Conservation (phyloP, 2,113 vertebrate genomes). For the Vombatus ursinus region DNA sequence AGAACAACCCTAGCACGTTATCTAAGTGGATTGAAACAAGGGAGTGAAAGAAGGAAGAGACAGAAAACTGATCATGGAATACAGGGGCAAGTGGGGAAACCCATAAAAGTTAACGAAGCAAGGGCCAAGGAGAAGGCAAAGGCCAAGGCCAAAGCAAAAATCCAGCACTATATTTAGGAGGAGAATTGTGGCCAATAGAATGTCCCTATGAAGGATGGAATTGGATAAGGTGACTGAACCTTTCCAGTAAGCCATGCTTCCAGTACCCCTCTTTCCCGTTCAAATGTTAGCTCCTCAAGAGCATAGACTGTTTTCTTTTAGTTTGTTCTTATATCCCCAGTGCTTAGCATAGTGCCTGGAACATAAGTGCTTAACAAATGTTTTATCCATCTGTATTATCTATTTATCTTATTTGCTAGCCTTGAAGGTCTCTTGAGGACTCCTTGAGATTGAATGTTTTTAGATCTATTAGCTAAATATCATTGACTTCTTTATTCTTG, state of each 20-base stretch:
- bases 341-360: background rate
- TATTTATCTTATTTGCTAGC: background rate
- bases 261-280: background rate
- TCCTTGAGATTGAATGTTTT: background rate
- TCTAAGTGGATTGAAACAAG: background rate
- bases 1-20: background rate
- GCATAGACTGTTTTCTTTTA: background rate
- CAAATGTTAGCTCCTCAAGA: background rate
- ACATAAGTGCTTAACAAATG: background rate
- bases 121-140: background rate
- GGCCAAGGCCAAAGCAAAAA: background rate
- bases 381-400: background rate
- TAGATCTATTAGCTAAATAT: background rate
- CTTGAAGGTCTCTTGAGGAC: background rate
- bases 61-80: background rate
- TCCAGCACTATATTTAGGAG: background rate
- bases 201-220: background rate
- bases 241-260: background rate
- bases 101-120: background rate
- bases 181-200: background rate
- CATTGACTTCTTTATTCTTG: background rate
- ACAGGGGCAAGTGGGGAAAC: background rate
- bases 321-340: background rate
- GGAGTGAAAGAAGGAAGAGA: background rate
- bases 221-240: background rate